A percentile compares a stretch with the other conserved stretches of the same genome.
Conservation (phyloP, 1,140 invertebrate genomes). For the Melanaphis sacchari region DNA sequence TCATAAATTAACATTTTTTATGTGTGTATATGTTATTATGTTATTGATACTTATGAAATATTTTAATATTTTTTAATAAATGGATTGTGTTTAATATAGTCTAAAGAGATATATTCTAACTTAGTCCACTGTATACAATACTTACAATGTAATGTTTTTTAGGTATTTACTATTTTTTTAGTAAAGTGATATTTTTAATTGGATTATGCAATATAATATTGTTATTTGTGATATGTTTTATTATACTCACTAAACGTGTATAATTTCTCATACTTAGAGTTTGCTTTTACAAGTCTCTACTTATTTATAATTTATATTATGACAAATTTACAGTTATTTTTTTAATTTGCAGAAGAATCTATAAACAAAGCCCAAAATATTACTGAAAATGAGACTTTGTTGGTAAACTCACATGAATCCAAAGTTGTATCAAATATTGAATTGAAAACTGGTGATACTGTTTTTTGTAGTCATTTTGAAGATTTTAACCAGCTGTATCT, state of each 20-base stretch:
- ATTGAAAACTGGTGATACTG: constrained; percentile 32
- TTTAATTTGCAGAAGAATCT: not conserved
- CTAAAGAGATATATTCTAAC: no score
- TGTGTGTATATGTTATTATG: no score
- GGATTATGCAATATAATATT: not conserved
- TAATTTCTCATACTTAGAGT: no score
- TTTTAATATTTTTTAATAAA: not conserved
- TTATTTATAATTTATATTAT: not conserved
- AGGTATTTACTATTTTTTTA: not conserved
- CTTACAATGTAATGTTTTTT: not conserved
- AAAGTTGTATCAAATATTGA: not conserved
- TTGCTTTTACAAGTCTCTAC: not conserved
- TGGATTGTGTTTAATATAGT: not conserved
- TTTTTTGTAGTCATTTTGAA: constrained; percentile 50
- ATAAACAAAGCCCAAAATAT: no score
- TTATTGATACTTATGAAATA: not conserved
- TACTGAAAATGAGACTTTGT: not conserved
- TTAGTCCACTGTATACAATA: no score
- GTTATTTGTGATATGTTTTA: not conserved
- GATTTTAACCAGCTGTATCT: constrained; percentile 29
- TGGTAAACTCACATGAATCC: not conserved
- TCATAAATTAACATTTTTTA: no score
- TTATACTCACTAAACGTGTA: no score
- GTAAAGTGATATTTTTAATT: not conserved
- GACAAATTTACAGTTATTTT: not conserved